Evolutionary conservation across 2,888 invertebrate genomes (phyloP).

Genomic region (Drosophila gaucha): DNA sequence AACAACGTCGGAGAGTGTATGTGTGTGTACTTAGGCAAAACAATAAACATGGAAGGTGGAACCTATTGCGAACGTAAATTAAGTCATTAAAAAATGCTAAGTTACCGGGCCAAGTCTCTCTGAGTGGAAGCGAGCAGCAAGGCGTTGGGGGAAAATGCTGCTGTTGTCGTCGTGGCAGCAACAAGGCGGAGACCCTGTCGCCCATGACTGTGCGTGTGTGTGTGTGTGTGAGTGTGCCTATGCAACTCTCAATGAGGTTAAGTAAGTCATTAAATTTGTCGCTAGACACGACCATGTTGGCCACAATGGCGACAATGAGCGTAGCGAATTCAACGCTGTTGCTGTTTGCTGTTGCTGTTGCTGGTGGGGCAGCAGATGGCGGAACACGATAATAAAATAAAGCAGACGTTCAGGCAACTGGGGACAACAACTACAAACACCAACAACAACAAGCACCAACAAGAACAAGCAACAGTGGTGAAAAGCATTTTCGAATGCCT

Average conservation of each 20-base stretch:
- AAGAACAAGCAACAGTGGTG: conserved; percentile 24
- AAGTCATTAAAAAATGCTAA: conserved; percentile 84
- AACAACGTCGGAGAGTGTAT: conserved; percentile 22
- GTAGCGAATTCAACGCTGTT: conserved; percentile 35
- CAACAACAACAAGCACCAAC: conserved; percentile 16
- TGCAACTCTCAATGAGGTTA: conserved; percentile 70
- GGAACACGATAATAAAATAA: conserved; percentile 71
- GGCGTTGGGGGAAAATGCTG: conserved; percentile 11
- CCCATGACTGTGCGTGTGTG: conserved; percentile 35
- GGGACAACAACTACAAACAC: conserved; percentile 12
- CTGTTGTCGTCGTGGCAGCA: conserved; percentile 37
- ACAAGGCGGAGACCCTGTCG: conserved; percentile 56
- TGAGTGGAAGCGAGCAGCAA: conserved; percentile 18
- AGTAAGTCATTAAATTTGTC: conserved; percentile 84
- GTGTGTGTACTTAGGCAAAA: conserved; percentile 74
- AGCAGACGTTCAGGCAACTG: conserved; percentile 55
- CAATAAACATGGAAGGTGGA: conserved; percentile 82
- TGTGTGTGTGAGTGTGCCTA: conserved; percentile 24
- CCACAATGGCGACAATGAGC: conserved; percentile 70
- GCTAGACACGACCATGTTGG: conserved; percentile 81
- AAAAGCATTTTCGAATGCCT: conserved; percentile 34
- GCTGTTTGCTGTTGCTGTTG: conserved; percentile 18
- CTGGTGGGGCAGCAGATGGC: conserved; percentile 65
- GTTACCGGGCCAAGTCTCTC: conserved; percentile 47
- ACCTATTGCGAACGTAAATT: conserved; percentile 83